Percentiles rank a stretch among this genome's conserved stretches.
phyloP scores from a whole-genome alignment of 1,140 invertebrate species.

The Sarcophaga peregrina region DNA sequence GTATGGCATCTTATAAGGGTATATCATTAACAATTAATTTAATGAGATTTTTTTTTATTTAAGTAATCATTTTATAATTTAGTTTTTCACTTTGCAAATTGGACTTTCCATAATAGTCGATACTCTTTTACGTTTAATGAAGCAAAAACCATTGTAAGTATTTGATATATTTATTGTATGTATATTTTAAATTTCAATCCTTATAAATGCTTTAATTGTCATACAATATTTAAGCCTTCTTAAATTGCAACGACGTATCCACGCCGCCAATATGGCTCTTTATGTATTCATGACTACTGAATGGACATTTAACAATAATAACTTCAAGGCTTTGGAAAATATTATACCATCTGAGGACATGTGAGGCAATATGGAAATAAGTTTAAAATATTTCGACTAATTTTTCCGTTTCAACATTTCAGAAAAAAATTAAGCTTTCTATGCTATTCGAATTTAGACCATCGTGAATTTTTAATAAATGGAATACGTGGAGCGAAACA shows the following conservation, averaged over 20 bases:
- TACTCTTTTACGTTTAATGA: slow-evolving; percentile 66
- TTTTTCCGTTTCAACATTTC: slow-evolving; percentile 44
- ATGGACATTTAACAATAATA: slow-evolving; percentile 84
- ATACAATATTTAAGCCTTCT: slow-evolving; percentile 71
- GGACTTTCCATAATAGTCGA: slow-evolving; percentile 60
- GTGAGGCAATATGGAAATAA: slow-evolving; percentile 72
- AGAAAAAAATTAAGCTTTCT: slow-evolving; percentile 56
- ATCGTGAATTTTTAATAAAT: slow-evolving; percentile 68
- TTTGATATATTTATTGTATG: not conserved
- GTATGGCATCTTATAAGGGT: slow-evolving; percentile 70
- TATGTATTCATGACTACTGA: slow-evolving; percentile 83
- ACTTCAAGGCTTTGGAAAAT: slow-evolving; percentile 74
- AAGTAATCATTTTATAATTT: slow-evolving; percentile 25
- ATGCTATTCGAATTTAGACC: slow-evolving; percentile 67
- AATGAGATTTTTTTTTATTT: not conserved
- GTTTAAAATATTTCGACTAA: slow-evolving; percentile 48
- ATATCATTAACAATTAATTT: slow-evolving; percentile 20
- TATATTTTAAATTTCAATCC: not conserved
- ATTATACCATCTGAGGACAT: slow-evolving; percentile 73
- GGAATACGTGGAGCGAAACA: slow-evolving; percentile 70
- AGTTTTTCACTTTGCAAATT: slow-evolving; percentile 60
- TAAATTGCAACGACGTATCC: slow-evolving; percentile 82
- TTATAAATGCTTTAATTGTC: not conserved
- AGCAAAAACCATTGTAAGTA: slow-evolving; percentile 81
- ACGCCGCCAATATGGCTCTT: slow-evolving; percentile 79